Conservation (phyloP, 1,140 invertebrate genomes). For the Nylanderia fulva region DNA sequence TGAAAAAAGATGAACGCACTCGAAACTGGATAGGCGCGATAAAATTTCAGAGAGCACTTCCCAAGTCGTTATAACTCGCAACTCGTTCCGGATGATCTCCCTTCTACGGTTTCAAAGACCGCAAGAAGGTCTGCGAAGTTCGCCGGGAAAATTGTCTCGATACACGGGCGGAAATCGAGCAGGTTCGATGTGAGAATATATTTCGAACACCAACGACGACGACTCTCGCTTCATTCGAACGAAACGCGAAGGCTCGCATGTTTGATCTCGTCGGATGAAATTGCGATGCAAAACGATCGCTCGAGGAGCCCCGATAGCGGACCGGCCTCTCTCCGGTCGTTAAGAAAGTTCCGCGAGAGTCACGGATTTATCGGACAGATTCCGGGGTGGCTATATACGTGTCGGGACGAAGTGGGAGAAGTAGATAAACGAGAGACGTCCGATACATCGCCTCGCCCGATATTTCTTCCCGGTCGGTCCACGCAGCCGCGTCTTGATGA, state of each 20-base stretch:
- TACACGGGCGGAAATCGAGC: not conserved
- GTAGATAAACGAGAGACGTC: conserved; percentile 66
- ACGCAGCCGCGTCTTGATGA: conserved; percentile 30
- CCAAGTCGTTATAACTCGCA: conserved; percentile 1
- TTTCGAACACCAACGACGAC: not conserved
- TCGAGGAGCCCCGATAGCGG: conserved; percentile 10
- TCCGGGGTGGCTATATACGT: conserved; percentile 43
- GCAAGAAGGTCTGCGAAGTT: not conserved
- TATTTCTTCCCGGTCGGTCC: conserved; percentile 43
- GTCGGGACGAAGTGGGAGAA: conserved; percentile 31
- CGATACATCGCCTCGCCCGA: conserved; percentile 54
- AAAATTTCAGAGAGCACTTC: not conserved
- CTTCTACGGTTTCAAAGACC: not conserved
- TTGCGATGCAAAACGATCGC: conserved; percentile 25
- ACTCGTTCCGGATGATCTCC: not conserved
- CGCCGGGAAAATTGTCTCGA: not conserved
- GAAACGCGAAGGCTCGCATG: not conserved
- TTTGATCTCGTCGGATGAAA: conserved; percentile 22
- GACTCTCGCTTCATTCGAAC: conserved; percentile 1
- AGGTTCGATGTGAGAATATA: not conserved
- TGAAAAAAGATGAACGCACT: not conserved
- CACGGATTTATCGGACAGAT: conserved; percentile 61
- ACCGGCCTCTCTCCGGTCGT: conserved; percentile 33
- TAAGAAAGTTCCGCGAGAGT: conserved; percentile 59
- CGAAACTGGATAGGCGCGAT: not conserved